These are phyloP conservation scores for Apodemia zela DNA, from an alignment of 2,888 invertebrate species.

Conservation along the genomic window DNA sequence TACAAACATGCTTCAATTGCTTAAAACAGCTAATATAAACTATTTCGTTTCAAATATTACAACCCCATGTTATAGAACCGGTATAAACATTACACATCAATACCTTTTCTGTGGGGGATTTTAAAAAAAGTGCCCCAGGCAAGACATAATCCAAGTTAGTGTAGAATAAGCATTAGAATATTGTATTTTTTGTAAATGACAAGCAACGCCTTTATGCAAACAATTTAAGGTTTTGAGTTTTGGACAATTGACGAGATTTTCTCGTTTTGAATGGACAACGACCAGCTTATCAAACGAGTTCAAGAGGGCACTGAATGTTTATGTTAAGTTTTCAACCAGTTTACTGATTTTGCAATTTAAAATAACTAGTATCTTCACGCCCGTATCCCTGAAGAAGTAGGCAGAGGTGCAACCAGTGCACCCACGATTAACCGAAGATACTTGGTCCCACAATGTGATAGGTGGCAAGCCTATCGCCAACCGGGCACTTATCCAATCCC, in stretches of 20 bases:
- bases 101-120: constrained; percentile 7
- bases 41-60: not conserved
- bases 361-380: too few relatives aligned
- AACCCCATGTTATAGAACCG: constrained; percentile 2
- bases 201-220: not conserved
- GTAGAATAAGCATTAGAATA: not conserved
- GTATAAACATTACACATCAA: not conserved
- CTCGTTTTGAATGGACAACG: not conserved
- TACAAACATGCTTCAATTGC: not conserved
- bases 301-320: not conserved
- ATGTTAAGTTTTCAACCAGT: not conserved
- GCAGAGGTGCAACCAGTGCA: too few relatives aligned
- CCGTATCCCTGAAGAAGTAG: too few relatives aligned
- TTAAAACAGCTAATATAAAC: not conserved
- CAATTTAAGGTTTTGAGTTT: not conserved
- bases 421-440: too few relatives aligned
- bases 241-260: not conserved
- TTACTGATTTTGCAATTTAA: too few relatives aligned
- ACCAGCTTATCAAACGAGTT: not conserved
- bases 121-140: not conserved
- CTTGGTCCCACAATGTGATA: too few relatives aligned
- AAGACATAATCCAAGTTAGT: not conserved
- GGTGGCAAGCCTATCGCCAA: too few relatives aligned
- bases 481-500: too few relatives aligned
- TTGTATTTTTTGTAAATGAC: not conserved